Evolutionary conservation across 2,888 invertebrate genomes (phyloP), one percentile per base, ranked within the genome.

Genomic region (Stictocephala bisonia): DNA sequence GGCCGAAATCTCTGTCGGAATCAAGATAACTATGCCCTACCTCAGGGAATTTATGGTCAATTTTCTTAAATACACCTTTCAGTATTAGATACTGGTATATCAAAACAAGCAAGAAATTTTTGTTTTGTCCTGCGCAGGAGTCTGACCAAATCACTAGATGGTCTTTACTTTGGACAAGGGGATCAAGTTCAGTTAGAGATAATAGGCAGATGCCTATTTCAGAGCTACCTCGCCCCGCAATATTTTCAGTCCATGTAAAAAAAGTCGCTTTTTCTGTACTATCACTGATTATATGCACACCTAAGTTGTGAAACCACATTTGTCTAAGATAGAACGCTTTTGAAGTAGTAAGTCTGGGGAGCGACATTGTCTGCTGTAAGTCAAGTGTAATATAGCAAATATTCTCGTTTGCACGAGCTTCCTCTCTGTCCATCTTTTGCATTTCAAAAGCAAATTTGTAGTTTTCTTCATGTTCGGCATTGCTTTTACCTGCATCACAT

Each of bases 31-130:
- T 79, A 77, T 81, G 80, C 13, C 81, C 81, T 26, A 81, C 81
- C 73, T 80, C 81, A 4, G 81, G 81, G 77, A 81, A 82, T 77
- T 82, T 81, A 73, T 82, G 80, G 48, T 81, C 80, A 24, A 80
- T 80, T 11, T 74, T 70, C 73, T 81, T 78, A 73, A 80, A 81
- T 53, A 76, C 72, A 41, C 78, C 78, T 76, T 79, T 81, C 41
- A 78, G 58, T 50, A 77, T 51, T 27, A 77, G 53, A 58, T 75
- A 76, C 60, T 76, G 76, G 35, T 72, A 75, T 4, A 72, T 2
- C 40, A 44, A 71, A 15, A 76, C 56, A 6, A 75, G 40, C 13
- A 50, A n/a, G 67, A 76, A 76, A 51, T 75, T 74, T 60, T 76
- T 73, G 64, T 76, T 76, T 58, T 75, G 71, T 9, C 71, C 75